Base-by-base conservation (phyloP, 2,113 vertebrate species). In the Cervus canadensis region DNA sequence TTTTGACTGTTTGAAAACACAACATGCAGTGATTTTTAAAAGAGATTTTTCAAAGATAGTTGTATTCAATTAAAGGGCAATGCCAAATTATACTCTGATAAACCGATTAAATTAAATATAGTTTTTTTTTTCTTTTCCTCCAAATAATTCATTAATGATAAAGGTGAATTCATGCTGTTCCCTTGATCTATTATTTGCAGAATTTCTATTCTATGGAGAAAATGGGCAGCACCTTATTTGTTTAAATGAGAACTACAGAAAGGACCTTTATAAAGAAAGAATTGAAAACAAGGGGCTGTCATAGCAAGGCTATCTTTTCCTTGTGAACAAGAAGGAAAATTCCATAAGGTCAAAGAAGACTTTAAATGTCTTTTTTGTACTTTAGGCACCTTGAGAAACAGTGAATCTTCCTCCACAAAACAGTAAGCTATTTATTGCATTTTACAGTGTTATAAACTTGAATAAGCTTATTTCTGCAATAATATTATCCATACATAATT, bases 1-100 rank as follows among this genome's bases (percentile, higher is more conserved):
- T 78, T 97, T 86, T 64, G 54, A 87, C 87, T 67, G 60, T 79
- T 81, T 84, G 19, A 97, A 96, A 96, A 76, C 71, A 57, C 85
- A 90, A 76, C 28, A 33, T 43, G 54, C 82, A 33, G 33, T 56
- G 40, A 76, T 81, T 76, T 78, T 96, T 54, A 13, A 87, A 81
- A 67, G 12, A 71, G 60, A 59, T 6, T 40, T 79, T 52, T 9
- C 16, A 19, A 83, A 84, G n/a, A 60, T 15, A 56, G 81, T 74
- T 94, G 56, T 45, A 0, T 56, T 36, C 56, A n/a, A 83, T 92
- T 48, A 54, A 91, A 81, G 36, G 25, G 33, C 43, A 48, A 71
- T 60, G 36, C 1, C 21, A 81, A 96, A 87, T 93, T 62, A 71
- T 67, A 52, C n/a, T 50, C 19, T 28, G 15, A 45, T 71, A 92